A percentile compares a stretch with the other conserved stretches of the same genome.
Evolutionary conservation across 2,797 vertebrate genomes (phyloP).

Genomic region (Tauraco hartlaubi): DNA sequence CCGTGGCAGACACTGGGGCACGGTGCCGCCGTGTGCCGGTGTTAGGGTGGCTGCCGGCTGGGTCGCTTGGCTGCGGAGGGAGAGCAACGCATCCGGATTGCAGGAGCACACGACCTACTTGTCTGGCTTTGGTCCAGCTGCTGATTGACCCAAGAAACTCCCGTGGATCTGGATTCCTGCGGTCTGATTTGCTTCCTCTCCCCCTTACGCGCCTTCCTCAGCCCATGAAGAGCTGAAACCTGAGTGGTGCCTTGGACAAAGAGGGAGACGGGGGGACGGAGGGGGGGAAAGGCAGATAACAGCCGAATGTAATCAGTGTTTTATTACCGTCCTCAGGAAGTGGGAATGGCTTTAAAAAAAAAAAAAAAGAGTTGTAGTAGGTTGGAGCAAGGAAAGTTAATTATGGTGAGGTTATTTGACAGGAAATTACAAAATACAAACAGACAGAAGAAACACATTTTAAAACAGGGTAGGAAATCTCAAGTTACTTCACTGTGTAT

Average conservation of each 20-base stretch:
- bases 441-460: slow-evolving; percentile 83
- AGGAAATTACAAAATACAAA: slow-evolving; percentile 87
- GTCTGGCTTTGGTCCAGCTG: slow-evolving; percentile 69
- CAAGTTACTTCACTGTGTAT: slow-evolving; percentile 78
- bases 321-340: slow-evolving; percentile 85
- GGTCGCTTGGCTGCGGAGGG: background rate
- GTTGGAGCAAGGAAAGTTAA: slow-evolving; percentile 83
- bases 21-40: background rate
- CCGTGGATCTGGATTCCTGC: slow-evolving; percentile 72
- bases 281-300: slow-evolving; percentile 76
- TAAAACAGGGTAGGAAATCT: slow-evolving; percentile 81
- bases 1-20: background rate
- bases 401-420: slow-evolving; percentile 84
- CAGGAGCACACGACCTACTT: slow-evolving; percentile 8
- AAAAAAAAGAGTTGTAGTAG: background rate
- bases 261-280: slow-evolving; percentile 21
- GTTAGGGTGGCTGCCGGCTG: background rate
- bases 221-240: slow-evolving; percentile 67
- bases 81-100: slow-evolving; percentile 2
- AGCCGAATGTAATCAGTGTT: slow-evolving; percentile 82
- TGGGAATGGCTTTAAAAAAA: slow-evolving; percentile 54
- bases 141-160: slow-evolving; percentile 77
- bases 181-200: slow-evolving; percentile 76
- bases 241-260: slow-evolving; percentile 67
- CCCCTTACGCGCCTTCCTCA: slow-evolving; percentile 3